Evolutionary conservation across 1,140 invertebrate genomes (phyloP).

Genomic region (silkworm (Bombyx mori)): DNA sequence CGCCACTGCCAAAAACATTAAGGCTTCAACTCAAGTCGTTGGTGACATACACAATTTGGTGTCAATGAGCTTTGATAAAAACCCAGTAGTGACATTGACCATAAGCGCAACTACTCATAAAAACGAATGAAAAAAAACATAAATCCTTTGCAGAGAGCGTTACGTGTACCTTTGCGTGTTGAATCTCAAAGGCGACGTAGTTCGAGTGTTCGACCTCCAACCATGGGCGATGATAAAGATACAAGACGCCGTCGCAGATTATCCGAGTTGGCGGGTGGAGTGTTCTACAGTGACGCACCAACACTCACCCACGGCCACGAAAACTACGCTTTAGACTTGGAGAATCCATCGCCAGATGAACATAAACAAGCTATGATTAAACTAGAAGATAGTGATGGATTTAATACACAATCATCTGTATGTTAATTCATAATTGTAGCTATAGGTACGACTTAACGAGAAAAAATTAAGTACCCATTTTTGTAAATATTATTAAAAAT

Average conservation of each 20-base stretch:
- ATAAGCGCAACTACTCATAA: too few species aligned
- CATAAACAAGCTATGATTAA: conserved; percentile 29
- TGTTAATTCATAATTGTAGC: conserved; percentile 12
- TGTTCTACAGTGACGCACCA: conserved; percentile 57
- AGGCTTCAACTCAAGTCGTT: too few species aligned
- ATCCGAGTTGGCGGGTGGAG: conserved; percentile 57
- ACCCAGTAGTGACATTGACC: too few species aligned
- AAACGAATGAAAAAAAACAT: not conserved
- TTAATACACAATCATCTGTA: conserved; percentile 31
- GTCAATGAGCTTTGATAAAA: too few species aligned
- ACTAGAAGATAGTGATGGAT: conserved; percentile 21
- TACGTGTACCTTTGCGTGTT: conserved; percentile 41
- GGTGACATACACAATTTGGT: too few species aligned
- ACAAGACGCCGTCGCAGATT: conserved; percentile 48
- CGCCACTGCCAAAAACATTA: not conserved
- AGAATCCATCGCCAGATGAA: conserved; percentile 38
- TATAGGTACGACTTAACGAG: too few species aligned
- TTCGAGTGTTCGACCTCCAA: conserved; percentile 57
- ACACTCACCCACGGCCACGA: conserved; percentile 41
- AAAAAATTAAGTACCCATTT: not conserved
- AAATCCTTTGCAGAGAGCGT: conserved; percentile 28
- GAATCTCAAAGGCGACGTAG: conserved; percentile 51
- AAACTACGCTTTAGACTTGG: conserved; percentile 47
- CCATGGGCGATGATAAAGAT: conserved; percentile 52
- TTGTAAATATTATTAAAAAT: not conserved